Evolutionary conservation across 2,888 invertebrate genomes (phyloP), one percentile per base, ranked within the genome.

Genomic region (Melolontha melolontha): DNA sequence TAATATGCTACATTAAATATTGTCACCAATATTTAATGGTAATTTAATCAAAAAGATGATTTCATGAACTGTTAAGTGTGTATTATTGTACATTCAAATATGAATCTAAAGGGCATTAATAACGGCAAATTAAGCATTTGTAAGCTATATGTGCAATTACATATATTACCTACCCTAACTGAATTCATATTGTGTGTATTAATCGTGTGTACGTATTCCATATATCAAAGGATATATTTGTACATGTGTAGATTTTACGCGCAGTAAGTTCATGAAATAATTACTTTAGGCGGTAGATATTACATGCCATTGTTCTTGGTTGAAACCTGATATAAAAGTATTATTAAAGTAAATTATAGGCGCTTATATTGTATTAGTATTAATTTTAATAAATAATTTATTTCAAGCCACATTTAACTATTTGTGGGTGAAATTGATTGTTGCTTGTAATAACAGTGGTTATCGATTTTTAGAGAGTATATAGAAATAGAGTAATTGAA

Each of bases 101-200:
- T 27, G 62, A 69, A 65, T 66, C 66, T 66, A 22, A 52, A 44
- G 41, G 49, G 55, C 57, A 66, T 69, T 69, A 66, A 66, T 68
- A 64, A 68, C 64, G 55, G 55, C 34, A 55, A 40, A 64, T 69
- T 69, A 66, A 50, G 40, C 69, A 54, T 59, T 34, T 47, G 66
- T 40, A 63, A 66, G 49, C 69, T 50, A 54, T 69, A 69, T 39
- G 65, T 64, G 65, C 49, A 66, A 57, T 66, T 66, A 50, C 50
- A 34, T 14, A 52, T 44, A 12, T 6, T 54, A 34, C 66, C 66
- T 66, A 66, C 66, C 66, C 66, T 59, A 66, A 66, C 66, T 42
- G 49, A 57, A 50, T 41, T 40, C 40, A 17, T 40, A 41, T 66
- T 66, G 50, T 51, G 55, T 57, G 42, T 41, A 49, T 16, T 66